Evolutionary conservation across 1,140 invertebrate species (phyloP), one percentile per base, ranked within the genome.

Genomic region (Nephotettix cincticeps): DNA sequence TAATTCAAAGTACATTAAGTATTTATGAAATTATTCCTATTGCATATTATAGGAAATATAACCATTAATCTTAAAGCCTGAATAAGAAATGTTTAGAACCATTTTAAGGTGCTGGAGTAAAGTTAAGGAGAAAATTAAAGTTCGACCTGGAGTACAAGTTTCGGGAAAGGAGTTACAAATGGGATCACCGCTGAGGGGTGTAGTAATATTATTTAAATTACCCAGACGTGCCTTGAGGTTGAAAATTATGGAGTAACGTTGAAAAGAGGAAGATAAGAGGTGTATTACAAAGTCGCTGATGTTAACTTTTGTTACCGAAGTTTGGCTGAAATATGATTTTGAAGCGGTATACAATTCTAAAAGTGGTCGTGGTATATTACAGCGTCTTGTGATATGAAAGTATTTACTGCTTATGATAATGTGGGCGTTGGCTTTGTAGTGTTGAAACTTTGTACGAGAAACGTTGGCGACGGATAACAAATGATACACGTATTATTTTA

Each of bases 251-350:
- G 27, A 29, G 21, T 27, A 6, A 61, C 6, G 23, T 61, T 51
- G 47, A 51, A 21, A 17, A 21, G 56, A 23, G 14, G 23, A 61
- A 61, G 56, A 61, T 61, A 61, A 61, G 56, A 23, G 27, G 11
- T 21, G 21, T n/a, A 51, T 51, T 51, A 51, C 47, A 51, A n/a
- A 51, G 36, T 40, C 11, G 47, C 47, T 27, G 56, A 61, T 61
- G 56, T 28, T 61, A 61, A 61, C 56, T 61, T 61, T 61, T 61
- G 56, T 61, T 29, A 27, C 27, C 14, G 14, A 21, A 51, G 21
- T 17, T 51, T 51, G 4, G 3, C 56, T 61, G 56, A 61, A 61
- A 61, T 61, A 61, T 61, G 14, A 61, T 61, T 61, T 61, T 4
- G 25, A 25, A 54, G 11, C 13, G 23, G 47, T 21, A 9, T 51